Evolutionary conservation across 2,888 invertebrate genomes (phyloP), one percentile per base, ranked within the genome.

Genomic region (Baccha elongata): DNA sequence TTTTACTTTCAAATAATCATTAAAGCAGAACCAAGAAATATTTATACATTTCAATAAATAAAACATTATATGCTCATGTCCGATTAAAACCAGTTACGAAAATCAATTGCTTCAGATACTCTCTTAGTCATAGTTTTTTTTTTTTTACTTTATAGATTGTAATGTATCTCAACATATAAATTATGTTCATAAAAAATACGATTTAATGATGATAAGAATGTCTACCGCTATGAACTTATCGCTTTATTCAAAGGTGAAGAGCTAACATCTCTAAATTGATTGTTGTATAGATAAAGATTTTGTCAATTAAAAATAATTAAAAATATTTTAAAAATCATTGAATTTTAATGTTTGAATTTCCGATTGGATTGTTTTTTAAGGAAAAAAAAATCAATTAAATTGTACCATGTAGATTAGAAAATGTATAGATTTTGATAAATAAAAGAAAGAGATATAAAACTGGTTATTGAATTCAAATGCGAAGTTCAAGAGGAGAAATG

Each of bases 1-100:
- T 75, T 80, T 80, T 71, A 75, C 80, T 75, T 75, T 75, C 71
- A 53, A 81, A 81, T 65, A 81, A 40, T 58, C 80, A 58, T 48
- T 29, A 71, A 75, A 65, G 60, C 75, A 81, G 58, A 81, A 81
- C 80, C 55, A 48, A 72, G n/a, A 17, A 29, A 13, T 52, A 53
- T 53, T 40, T 58, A 13, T 23, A 40, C 7, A 21, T 11, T 29
- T 19, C 11, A 62, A 46, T 11, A 19, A 15, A 10, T n/a, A n/a
- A n/a, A n/a, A n/a, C n/a, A n/a, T n/a, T n/a, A n/a, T n/a, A n/a
- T n/a, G n/a, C n/a, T n/a, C n/a, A n/a, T n/a, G n/a, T n/a, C n/a
- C n/a, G n/a, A 26, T 26, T 26, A 6, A 74, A 67, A 65, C 72
- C 74, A 67, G 67, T 60, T 55, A 50, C 55, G 21, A 55, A 58